These are phyloP conservation scores for Oligia latruncula DNA, from an alignment of 2,888 invertebrate species.

Conservation along the genomic window DNA sequence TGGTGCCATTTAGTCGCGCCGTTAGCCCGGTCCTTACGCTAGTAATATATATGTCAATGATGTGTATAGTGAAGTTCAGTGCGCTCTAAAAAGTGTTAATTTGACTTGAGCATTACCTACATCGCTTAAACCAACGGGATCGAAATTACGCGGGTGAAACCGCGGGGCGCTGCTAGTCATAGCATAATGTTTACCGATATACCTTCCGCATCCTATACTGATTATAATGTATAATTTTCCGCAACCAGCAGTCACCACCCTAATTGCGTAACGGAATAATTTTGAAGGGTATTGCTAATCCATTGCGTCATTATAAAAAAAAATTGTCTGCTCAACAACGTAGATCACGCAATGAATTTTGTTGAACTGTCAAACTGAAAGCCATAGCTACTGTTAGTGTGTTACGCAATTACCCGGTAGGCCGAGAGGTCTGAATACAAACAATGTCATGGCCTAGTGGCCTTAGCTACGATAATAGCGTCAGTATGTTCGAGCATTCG, in stretches of 20 bases:
- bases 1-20: no score
- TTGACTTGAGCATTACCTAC: no score
- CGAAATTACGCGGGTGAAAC: no score
- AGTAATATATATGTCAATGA: no score
- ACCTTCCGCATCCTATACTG: conserved; percentile 3
- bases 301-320: neutral
- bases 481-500: conserved; percentile 38
- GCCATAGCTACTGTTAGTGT: neutral
- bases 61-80: no score
- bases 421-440: conserved; percentile 18
- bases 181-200: neutral
- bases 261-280: no score
- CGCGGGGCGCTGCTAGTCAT: no score
- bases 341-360: neutral
- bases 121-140: no score
- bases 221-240: conserved; percentile 27
- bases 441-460: conserved; percentile 53
- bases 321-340: neutral
- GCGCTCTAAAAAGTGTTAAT: no score
- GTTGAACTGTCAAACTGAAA: neutral
- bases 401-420: neutral
- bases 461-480: conserved; percentile 33
- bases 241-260: neutral
- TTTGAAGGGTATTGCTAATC: neutral
- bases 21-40: no score